Percentiles rank a stretch among this genome's conserved stretches.
Conservation (phyloP, 2,113 vertebrate species). For the Calypte anna region DNA sequence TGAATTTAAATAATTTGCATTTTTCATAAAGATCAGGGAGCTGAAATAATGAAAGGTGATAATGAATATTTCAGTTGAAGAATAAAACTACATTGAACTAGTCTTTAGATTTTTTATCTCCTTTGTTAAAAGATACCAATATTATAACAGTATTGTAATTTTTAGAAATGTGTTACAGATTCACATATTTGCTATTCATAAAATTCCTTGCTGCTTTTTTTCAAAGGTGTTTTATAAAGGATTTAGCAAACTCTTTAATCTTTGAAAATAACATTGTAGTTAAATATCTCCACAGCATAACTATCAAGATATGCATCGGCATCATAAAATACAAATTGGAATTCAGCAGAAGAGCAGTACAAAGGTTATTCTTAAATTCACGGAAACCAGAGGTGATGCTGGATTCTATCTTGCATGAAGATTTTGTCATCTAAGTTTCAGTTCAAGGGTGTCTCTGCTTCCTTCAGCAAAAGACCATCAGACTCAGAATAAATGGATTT, state of each 20-base stretch:
- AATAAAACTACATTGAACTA: constrained; percentile 44
- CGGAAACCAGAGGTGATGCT: neutral
- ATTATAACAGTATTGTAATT: constrained; percentile 3
- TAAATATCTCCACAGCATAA: neutral
- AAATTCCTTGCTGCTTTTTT: constrained; percentile 4
- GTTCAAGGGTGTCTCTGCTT: neutral
- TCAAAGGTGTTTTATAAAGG: neutral
- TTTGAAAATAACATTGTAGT: neutral
- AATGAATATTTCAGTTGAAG: constrained; percentile 58
- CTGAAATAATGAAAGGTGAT: constrained; percentile 55
- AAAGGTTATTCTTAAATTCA: neutral
- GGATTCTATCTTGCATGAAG: neutral
- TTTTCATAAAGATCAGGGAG: constrained; percentile 51
- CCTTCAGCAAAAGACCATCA: neutral
- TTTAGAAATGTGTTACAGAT: constrained; percentile 1
- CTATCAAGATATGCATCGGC: neutral
- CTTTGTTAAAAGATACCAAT: constrained; percentile 1
- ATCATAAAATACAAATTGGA: neutral
- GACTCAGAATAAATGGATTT: neutral
- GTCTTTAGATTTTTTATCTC: constrained; percentile 25
- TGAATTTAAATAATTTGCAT: constrained; percentile 61
- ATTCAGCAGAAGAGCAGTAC: neutral
- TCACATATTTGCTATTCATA: constrained; percentile 8
- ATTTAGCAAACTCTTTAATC: neutral
- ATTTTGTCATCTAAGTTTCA: neutral